Base-by-base conservation (phyloP, 53 echinoderm and acorn worm species). In the Henricia sp. region DNA sequence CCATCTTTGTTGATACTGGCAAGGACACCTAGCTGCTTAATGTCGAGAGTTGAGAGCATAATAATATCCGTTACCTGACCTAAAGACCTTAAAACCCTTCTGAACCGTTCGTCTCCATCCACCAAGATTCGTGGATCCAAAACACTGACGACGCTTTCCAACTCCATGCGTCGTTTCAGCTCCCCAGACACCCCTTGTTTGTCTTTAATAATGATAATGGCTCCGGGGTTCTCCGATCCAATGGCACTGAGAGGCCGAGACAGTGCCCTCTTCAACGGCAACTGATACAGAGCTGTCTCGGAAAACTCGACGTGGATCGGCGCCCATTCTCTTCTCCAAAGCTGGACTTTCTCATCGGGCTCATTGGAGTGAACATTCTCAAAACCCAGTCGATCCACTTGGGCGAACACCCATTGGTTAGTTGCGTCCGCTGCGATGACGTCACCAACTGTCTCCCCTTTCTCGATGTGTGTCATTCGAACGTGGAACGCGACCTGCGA, bases 131-230 rank as follows among this genome's bases (percentile, higher is more conserved):
- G 84, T 36, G 96, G 90, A 56, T 95, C 96, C 25, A 95, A 83
- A 42, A 95, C 91, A 58, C 96, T 95, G n/a, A 95, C 96, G 14
- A 95, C 96, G 72, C 91, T 95, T 17, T 95, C 96, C 25, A 95
- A 83, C 62, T 95, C 96, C 89, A 95, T 89, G n/a, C 96, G 80
- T 17, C 87, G 71, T 63, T 93, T 95, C 19, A 95, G 82, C 55
- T 95, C 96, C 72, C 83, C 77, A 3, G 93, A 89, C 8, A 95
- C 91, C 11, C 96, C 96, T 67, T 89, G 89, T 51, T 89, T 93
- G 71, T 95, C 96, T 68, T 95, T 95, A 75, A 95, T 91, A 43
- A 95, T 93, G 67, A 95, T 93, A 29, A 95, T 91, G 23, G 96
- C 96, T 8, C 96, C 96, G 11, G 96, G 93, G 46, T 93, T 91